Evolutionary conservation across 2,888 invertebrate genomes (phyloP), one percentile per base, ranked within the genome.

Genomic region (Troides aeacus): DNA sequence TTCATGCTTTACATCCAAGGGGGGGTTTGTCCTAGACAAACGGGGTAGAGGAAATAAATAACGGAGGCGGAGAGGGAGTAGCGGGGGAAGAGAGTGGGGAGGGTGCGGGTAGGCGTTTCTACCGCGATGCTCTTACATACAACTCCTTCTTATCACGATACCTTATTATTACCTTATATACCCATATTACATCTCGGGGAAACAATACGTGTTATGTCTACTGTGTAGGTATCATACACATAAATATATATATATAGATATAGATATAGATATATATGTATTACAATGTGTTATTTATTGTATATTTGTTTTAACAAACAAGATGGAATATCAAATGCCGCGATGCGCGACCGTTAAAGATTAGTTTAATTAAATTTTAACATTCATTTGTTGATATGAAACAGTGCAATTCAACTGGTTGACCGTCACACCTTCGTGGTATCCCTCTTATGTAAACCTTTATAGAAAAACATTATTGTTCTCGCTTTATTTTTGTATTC

Each of bases 401-500:
- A 89, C 84, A 86, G 88, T 87, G 87, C 86, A 85, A 84, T 85
- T 84, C 82, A 84, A 85, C 84, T 85, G 78, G 76, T 84, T 80
- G 82, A 82, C 83, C 84, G 83, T 83, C 86, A 84, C 85, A 84
- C 84, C 86, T 84, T 79, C 80, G 81, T 81, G 84, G 85, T 81
- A 81, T 84, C 86, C 87, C 84, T 87, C 88, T 84, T 85, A 84
- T 90, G 90, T 91, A 91, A 90, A 92, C 85, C 84, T 91, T 90
- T 88, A 86, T 91, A 90, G 86, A 90, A 92, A 92, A 92, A 90
- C 89, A 87, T 87, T 90, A 91, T 91, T 91, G 91, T 90, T 91
- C 91, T 91, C 90, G 90, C 86, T 90, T 70, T 89, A 53, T 10
- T 39, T 50, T 50, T 88, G 90, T 90, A 90, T 90, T 83, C 89